Conservation (phyloP, 2,888 invertebrate species). For the Leuctra nigra region DNA sequence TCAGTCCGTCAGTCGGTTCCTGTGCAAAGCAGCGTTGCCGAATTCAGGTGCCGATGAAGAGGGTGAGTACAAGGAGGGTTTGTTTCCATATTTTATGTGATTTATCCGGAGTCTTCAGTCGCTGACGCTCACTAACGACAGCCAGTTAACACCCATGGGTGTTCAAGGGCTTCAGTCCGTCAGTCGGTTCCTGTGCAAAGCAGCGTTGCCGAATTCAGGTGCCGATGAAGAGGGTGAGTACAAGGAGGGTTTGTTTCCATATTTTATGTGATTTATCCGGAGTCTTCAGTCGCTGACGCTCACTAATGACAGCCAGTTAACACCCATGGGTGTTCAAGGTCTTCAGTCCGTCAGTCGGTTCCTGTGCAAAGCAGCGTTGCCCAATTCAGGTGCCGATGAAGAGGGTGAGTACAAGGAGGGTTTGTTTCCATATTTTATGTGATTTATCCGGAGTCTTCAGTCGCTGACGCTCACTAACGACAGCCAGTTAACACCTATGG, state of each 20-base stretch:
- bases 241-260: too few species aligned
- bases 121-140: conserved; percentile 51
- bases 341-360: conserved; percentile 49
- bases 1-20: conserved; percentile 47
- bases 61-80: too few species aligned
- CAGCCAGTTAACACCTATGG: conserved; percentile 47
- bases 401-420: too few species aligned
- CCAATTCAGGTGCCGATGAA: conserved; percentile 46
- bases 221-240: too few species aligned
- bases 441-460: conserved; percentile 51
- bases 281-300: conserved; percentile 52
- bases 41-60: conserved; percentile 46
- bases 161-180: conserved; percentile 49
- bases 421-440: too few species aligned
- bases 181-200: conserved; percentile 46
- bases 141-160: conserved; percentile 47
- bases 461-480: conserved; percentile 54
- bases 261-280: too few species aligned
- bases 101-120: conserved; percentile 53
- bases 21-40: conserved; percentile 46
- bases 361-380: conserved; percentile 46
- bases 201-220: conserved; percentile 44
- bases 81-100: too few species aligned
- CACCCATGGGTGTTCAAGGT: conserved; percentile 44
- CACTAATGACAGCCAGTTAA: conserved; percentile 51